These are phyloP conservation scores for Delichon dasypus DNA, from an alignment of 2,797 vertebrate genomes.

Conservation along the genomic window DNA sequence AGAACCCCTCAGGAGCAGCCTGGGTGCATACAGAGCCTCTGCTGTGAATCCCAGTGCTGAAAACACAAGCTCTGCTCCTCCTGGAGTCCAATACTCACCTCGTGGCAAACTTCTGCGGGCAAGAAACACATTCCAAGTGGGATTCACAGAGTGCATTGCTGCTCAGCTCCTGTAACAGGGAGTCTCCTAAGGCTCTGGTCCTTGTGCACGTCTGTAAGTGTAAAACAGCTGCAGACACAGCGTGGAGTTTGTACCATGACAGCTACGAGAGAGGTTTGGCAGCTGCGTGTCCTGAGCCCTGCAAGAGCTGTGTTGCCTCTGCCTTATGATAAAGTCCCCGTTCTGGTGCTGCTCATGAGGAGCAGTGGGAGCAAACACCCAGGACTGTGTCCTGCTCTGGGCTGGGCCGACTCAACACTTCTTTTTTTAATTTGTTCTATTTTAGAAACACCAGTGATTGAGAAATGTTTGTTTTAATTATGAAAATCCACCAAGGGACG, in stretches of 20 bases:
- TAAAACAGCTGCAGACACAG: not conserved
- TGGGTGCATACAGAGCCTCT: fast-evolving
- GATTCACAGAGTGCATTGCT: not conserved
- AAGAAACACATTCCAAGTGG: not conserved
- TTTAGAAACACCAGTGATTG: not conserved
- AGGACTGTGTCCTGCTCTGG: not conserved
- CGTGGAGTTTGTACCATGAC: not conserved
- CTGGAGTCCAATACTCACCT: not conserved
- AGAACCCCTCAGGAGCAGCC: fast-evolving
- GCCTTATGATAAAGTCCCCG: not conserved
- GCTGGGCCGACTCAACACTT: not conserved
- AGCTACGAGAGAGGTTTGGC: not conserved
- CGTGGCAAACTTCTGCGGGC: not conserved
- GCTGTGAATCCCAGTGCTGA: not conserved
- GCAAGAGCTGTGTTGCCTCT: not conserved
- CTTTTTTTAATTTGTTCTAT: not conserved
- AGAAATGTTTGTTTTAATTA: not conserved
- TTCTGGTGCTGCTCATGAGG: not conserved
- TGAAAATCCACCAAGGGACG: not conserved
- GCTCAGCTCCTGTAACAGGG: not conserved
- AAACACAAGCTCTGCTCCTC: not conserved
- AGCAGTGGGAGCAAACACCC: not conserved
- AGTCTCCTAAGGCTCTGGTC: not conserved
- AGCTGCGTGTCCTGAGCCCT: not conserved
- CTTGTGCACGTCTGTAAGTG: not conserved